phyloP scores from a whole-genome alignment of 2,113 vertebrate genomes.

The Saguinus midas region DNA sequence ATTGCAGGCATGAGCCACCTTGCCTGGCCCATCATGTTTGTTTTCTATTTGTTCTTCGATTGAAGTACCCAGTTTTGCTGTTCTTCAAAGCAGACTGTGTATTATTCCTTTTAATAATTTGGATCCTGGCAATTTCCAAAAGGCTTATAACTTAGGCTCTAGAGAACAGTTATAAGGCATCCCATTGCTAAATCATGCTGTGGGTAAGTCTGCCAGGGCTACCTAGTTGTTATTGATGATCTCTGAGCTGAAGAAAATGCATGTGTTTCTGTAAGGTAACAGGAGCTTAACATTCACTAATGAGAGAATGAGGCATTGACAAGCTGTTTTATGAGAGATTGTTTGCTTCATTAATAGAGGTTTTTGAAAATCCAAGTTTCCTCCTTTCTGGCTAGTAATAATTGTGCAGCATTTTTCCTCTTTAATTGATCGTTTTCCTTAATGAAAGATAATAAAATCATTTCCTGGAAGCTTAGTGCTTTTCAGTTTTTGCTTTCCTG shows the following conservation, averaged over 20 bases:
- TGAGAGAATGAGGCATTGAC: slow-evolving; percentile 17
- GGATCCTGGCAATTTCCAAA: slow-evolving; percentile 44
- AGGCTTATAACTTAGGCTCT: neutral
- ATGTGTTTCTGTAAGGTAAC: neutral
- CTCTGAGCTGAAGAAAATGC: slow-evolving; percentile 44
- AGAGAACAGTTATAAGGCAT: neutral
- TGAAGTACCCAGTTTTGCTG: neutral
- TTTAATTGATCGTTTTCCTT: slow-evolving; percentile 36
- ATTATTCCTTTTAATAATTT: slow-evolving; percentile 44
- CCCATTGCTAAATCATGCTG: slow-evolving; percentile 56
- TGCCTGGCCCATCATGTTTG: neutral
- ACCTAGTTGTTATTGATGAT: slow-evolving; percentile 45
- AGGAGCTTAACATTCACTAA: slow-evolving; percentile 23
- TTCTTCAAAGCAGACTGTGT: neutral
- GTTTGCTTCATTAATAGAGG: slow-evolving; percentile 37
- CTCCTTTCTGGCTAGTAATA: slow-evolving; percentile 36
- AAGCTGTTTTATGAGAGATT: slow-evolving; percentile 51
- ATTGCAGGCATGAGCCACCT: too few species aligned
- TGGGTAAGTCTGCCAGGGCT: slow-evolving; percentile 43
- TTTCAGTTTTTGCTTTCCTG: slow-evolving; percentile 58
- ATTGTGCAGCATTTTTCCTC: neutral
- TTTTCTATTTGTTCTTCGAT: neutral
- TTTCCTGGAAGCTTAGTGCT: slow-evolving; percentile 56
- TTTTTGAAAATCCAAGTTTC: slow-evolving; percentile 16
- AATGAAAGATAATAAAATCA: slow-evolving; percentile 62